Base-by-base conservation (phyloP, 2,113 vertebrate species). In the Parotia lawesii region DNA sequence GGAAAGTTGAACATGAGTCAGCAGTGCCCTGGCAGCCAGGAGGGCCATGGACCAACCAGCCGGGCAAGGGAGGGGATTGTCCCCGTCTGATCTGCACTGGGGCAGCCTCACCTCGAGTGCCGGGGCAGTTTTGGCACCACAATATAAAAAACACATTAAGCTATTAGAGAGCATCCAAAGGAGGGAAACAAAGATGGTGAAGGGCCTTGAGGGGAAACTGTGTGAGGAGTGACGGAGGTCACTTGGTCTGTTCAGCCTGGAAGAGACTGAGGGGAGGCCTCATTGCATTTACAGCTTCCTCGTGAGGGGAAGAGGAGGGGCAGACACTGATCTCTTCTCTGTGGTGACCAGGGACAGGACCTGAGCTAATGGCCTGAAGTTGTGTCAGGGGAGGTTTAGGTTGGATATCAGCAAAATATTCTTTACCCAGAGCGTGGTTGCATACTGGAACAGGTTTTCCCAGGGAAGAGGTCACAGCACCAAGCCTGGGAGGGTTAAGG, bases 201-300 rank as follows among this genome's bases (percentile, higher is more conserved):
- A 50, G 6, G 4, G 4, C 27, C 42, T 10, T 28, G 37, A 51
- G 10, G 12, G 5, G 23, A 15, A 28, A 44, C 12, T 0, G 0
- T 48, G 0, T 24, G 23, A 88, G 51, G 18, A 28, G 44, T 1
- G 8, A 0, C 37, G 57, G 67, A 50, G 27, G 15, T 3, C 60
- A 20, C 33, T 66, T 15, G 25, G 0, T 27, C 25, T 50, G 9
- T 71, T 42, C 57, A 79, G 16, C 24, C 56, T 54, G 64, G 29
- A 48, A 66, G 8, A 53, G 45, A 33, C 33, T 23, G 54, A 77
- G 28, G 40, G 15, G 8, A 65, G 15, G 4, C 2, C 13, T 42
- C 58, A 50, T 1, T 50, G 50, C 42, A 57, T 18, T 10, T 35
- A 64, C 35, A 72, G 0, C 11, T 42, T 64, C 57, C 7, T 19